These are phyloP conservation scores for Tetrao urogallus DNA, from an alignment of 2,113 vertebrate genomes.

Conservation along the genomic window DNA sequence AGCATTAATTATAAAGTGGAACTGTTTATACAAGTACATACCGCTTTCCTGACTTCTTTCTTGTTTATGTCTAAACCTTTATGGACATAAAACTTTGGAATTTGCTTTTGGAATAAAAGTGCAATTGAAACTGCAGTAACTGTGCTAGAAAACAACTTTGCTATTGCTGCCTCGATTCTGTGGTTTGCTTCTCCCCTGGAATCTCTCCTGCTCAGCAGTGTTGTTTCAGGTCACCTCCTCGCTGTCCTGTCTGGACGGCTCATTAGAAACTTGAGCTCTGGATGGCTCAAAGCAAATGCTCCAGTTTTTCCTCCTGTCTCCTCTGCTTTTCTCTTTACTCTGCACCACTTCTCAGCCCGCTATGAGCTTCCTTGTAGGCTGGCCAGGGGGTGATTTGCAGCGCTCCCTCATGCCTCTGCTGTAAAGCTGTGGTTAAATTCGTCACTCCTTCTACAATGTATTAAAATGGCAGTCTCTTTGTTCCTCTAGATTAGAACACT, in stretches of 20 bases:
- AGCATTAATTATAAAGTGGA: slow-evolving; percentile 53
- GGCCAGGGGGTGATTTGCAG: fast-evolving
- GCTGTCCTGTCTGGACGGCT: not conserved
- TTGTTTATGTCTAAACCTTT: slow-evolving; percentile 71
- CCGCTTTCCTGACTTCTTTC: slow-evolving; percentile 52
- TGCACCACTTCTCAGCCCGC: fast-evolving
- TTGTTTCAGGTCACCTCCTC: slow-evolving; percentile 3
- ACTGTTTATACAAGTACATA: slow-evolving; percentile 42
- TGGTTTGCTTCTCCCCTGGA: not conserved
- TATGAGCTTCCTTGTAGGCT: fast-evolving
- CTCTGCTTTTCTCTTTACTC: not conserved
- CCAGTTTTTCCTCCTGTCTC: not conserved
- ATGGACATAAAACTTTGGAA: slow-evolving; percentile 69
- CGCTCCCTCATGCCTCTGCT: not conserved
- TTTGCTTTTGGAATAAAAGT: slow-evolving; percentile 64
- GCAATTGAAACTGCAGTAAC: slow-evolving; percentile 39
- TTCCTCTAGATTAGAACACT: not conserved
- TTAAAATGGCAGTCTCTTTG: not conserved
- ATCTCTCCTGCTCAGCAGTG: not conserved
- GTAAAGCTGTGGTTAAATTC: not conserved
- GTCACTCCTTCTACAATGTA: not conserved
- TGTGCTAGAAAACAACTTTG: not conserved
- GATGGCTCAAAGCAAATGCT: not conserved
- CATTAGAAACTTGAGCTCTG: not conserved
- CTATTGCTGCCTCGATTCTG: not conserved